Evolutionary conservation across 2,888 invertebrate genomes (phyloP).

Genomic region (Cheilosia grossa): DNA sequence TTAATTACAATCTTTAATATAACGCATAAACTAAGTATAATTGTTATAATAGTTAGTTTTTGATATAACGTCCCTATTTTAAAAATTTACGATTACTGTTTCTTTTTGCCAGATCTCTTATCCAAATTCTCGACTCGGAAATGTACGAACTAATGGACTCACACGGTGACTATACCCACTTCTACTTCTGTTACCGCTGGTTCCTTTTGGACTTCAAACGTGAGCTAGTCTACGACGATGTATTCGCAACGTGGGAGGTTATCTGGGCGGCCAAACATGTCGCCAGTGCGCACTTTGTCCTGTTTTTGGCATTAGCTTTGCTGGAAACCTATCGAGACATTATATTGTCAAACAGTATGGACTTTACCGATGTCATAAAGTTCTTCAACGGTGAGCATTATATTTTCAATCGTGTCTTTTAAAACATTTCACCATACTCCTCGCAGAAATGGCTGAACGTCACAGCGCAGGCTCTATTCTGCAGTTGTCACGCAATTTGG

Average conservation of each 20-base stretch:
- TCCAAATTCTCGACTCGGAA: conserved; percentile 96
- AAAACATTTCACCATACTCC: too few relatives aligned
- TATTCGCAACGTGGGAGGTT: conserved; percentile 96
- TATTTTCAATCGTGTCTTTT: neutral
- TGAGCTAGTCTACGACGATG: conserved; percentile 95
- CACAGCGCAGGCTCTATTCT: conserved; percentile 94
- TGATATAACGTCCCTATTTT: too few relatives aligned
- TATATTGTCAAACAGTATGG: conserved; percentile 97
- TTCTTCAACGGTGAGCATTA: conserved; percentile 94
- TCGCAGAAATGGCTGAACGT: conserved; percentile 96
- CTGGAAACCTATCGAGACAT: conserved; percentile 97
- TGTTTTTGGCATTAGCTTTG: conserved; percentile 95
- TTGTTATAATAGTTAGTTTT: too few relatives aligned
- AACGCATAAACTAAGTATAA: too few relatives aligned
- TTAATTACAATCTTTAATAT: too few relatives aligned
- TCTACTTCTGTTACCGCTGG: conserved; percentile 99
- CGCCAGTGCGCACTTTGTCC: conserved; percentile 94
- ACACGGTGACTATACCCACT: conserved; percentile 97
- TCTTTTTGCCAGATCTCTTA: conserved; percentile 85
- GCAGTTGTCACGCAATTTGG: conserved; percentile 92
- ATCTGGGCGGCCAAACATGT: conserved; percentile 96
- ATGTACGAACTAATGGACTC: conserved; percentile 97
- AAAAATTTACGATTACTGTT: too few relatives aligned
- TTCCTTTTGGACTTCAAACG: conserved; percentile 97
- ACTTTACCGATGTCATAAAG: conserved; percentile 98